Percentiles rank a stretch among this genome's conserved stretches.
Evolutionary conservation across 2,113 vertebrate species (phyloP).

Genomic region (Buteo buteo): DNA sequence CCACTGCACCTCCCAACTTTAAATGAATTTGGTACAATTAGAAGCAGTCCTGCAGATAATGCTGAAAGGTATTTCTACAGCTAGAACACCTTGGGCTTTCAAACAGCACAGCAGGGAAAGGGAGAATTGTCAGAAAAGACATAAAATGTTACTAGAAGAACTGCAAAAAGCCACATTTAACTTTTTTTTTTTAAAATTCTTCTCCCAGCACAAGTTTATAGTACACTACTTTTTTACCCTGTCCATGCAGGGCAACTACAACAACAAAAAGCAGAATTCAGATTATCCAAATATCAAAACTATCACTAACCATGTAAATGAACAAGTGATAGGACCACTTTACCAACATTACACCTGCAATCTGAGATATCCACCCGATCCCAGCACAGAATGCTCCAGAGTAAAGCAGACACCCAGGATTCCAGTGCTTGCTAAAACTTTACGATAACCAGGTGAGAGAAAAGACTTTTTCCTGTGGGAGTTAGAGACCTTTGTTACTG

Average conservation of each 20-base stretch:
- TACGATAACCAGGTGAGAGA: not conserved
- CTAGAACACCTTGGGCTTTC: not conserved
- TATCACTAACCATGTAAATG: not conserved
- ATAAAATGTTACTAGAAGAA: not conserved
- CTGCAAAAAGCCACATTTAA: not conserved
- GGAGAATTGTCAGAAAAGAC: not conserved
- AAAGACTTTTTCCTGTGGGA: not conserved
- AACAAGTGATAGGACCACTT: not conserved
- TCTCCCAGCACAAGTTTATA: not conserved
- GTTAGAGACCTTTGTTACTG: constrained; percentile 15
- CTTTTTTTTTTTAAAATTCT: not conserved
- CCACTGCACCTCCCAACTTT: not conserved
- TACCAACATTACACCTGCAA: not conserved
- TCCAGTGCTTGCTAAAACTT: not conserved
- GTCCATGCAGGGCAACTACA: not conserved
- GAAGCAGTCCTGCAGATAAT: not conserved
- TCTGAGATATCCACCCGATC: not conserved
- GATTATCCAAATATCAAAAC: not conserved
- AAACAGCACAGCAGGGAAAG: not conserved
- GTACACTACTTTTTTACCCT: not conserved
- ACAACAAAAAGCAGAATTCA: not conserved
- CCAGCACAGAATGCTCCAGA: not conserved
- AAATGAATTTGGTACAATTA: not conserved
- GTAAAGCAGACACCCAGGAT: not conserved
- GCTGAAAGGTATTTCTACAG: not conserved